A percentile compares a stretch with the other conserved stretches of the same genome.
Conservation (phyloP, 1,140 invertebrate genomes). For the Neodiprion fabricii region DNA sequence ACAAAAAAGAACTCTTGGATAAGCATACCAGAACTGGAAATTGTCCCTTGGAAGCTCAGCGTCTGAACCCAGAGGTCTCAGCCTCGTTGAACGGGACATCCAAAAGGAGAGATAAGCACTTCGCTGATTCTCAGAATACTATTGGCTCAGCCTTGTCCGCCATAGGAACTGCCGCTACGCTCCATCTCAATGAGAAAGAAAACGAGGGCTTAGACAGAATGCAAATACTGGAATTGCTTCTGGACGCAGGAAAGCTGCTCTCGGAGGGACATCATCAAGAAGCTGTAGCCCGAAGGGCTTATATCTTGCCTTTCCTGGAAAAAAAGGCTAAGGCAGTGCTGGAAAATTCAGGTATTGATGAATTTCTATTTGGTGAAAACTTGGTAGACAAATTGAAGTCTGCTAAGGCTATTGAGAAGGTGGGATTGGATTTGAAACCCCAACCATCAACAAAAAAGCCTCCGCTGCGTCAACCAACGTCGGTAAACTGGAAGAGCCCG, state of each 20-base stretch:
- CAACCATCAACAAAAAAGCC: neutral
- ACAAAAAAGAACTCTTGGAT: constrained; percentile 5
- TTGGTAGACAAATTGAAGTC: neutral
- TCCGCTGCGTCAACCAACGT: neutral
- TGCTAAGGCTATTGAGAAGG: neutral
- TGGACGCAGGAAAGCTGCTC: constrained; percentile 22
- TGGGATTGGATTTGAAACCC: neutral
- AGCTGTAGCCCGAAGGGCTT: constrained; percentile 18
- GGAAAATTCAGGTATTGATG: neutral
- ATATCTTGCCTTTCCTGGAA: constrained; percentile 3
- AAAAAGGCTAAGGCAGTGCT: neutral
- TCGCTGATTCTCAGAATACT: constrained; percentile 14
- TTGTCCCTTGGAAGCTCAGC: constrained; percentile 19
- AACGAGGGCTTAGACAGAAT: constrained; percentile 19
- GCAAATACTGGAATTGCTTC: constrained; percentile 9
- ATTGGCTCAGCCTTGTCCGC: constrained; percentile 21
- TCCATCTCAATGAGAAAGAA: constrained; percentile 17
- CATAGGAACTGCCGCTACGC: constrained; percentile 21
- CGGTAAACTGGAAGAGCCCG: neutral
- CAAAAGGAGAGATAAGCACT: constrained; percentile 23
- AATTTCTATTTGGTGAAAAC: neutral
- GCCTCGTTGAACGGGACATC: constrained; percentile 18
- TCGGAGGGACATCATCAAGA: constrained; percentile 20
- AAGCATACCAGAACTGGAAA: constrained; percentile 18
- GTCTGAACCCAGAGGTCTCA: constrained; percentile 18